Evolutionary conservation across 2,113 vertebrate species (phyloP), one percentile per base, ranked within the genome.

Genomic region (Alligator mississippiensis): DNA sequence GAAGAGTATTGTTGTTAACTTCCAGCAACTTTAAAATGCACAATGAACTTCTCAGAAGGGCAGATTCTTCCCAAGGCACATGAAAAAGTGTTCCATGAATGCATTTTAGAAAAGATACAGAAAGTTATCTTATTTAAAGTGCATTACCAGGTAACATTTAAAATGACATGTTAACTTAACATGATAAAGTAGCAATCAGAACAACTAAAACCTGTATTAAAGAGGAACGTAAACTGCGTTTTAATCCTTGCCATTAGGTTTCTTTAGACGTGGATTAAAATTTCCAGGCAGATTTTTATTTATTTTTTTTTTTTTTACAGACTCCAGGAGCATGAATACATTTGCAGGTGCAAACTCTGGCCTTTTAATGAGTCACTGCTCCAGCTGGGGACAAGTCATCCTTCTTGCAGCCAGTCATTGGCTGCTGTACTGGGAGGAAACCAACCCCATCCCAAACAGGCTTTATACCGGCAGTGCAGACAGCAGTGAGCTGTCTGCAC

Each of bases 291-390:
- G 5, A 13, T 78, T 79, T 34, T 34, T 54, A 28, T 74, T 34
- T n/a, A 27, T 34, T 34, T 54, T 30, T 74, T 34, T n/a, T 34
- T 34, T 54, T 30, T 74, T 34, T n/a, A 27, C 4, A 57, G 80
- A 11, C 0, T 0, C 28, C 70, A 82, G 78, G 27, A 84, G 85
- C 24, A 82, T 9, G 28, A 27, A 9, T 5, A 25, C 57, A 55
- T 28, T 70, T 90, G 72, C 30, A 47, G 11, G 15, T 3, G 0
- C 58, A 1, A 10, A 2, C 30, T 6, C 63, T 85, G 77, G 38
- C 30, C 38, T 80, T 12, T 17, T 9, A 47, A 47, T 47, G 47
- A 47, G 47, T 47, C 47, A 47, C 47, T 47, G 47, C 47, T 47
- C 47, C 47, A 47, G 47, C 47, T 47, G 47, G 47, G 6, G 47